phyloP scores from a whole-genome alignment of 2,113 vertebrate genomes.

The Ochotona princeps region DNA sequence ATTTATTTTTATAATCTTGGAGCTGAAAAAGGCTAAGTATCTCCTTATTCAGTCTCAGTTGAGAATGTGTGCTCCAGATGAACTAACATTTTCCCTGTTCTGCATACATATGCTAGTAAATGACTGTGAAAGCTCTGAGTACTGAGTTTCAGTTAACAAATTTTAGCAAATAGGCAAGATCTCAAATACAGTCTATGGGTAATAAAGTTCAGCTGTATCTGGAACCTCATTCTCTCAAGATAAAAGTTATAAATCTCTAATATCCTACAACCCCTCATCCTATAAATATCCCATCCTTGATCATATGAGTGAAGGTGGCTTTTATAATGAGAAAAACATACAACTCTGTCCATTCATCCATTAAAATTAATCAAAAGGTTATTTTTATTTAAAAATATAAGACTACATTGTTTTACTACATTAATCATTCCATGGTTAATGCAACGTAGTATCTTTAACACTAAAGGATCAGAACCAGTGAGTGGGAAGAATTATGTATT shows the following conservation, averaged over 20 bases:
- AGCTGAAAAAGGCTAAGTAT: neutral
- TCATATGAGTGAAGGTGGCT: neutral
- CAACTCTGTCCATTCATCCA: neutral
- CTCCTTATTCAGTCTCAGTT: neutral
- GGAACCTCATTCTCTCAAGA: neutral
- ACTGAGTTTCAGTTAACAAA: neutral
- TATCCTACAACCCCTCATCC: neutral
- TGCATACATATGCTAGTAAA: neutral
- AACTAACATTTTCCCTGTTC: neutral
- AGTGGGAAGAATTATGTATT: neutral
- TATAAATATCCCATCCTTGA: neutral
- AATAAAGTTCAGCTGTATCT: neutral
- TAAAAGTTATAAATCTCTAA: neutral
- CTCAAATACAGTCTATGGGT: neutral
- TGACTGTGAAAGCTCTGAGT: neutral
- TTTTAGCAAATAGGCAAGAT: neutral
- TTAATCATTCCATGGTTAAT: neutral
- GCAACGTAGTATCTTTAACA: neutral
- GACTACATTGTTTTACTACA: neutral
- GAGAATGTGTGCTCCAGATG: neutral
- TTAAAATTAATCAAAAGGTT: constrained; percentile 5
- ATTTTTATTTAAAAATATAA: neutral
- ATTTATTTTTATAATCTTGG: too few relatives aligned
- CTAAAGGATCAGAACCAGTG: neutral
- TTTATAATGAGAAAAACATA: neutral